Conservation (phyloP, 2,113 vertebrate species). For the Tragulus kanchil region DNA sequence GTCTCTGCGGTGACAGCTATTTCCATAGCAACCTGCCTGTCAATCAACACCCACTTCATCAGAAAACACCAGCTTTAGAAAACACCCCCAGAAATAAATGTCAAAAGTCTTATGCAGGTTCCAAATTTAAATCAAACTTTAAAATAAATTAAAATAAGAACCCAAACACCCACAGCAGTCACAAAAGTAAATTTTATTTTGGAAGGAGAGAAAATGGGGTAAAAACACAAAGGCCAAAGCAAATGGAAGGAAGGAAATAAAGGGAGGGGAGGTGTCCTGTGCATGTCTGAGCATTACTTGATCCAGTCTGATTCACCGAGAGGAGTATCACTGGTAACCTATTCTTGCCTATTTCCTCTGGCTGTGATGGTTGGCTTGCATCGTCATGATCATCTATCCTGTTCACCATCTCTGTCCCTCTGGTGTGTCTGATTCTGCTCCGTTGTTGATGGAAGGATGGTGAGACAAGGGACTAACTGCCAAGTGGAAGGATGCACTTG, state of each 20-base stretch:
- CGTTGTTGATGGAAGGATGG: background rate
- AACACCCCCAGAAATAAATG: conserved; percentile 81
- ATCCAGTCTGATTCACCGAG: background rate
- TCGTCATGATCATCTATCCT: conserved; percentile 1
- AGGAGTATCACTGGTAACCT: background rate
- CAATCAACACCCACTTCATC: conserved; percentile 83
- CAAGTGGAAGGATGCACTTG: background rate
- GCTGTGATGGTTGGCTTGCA: background rate
- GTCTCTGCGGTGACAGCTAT: conserved; percentile 77
- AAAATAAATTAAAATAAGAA: conserved; percentile 83
- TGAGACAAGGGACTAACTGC: background rate
- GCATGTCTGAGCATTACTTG: background rate
- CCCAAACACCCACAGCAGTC: conserved; percentile 80
- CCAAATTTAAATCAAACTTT: conserved; percentile 85
- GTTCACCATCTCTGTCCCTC: background rate
- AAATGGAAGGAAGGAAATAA: background rate
- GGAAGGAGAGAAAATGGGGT: conserved; percentile 58
- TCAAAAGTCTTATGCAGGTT: conserved; percentile 80
- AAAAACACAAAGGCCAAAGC: conserved; percentile 59
- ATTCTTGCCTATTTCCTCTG: background rate
- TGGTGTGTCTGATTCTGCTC: background rate
- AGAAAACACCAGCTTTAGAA: conserved; percentile 75
- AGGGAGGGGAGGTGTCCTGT: background rate
- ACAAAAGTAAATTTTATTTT: conserved; percentile 77
- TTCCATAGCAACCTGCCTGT: conserved; percentile 80